Evolutionary conservation across 2,888 invertebrate genomes (phyloP).

Genomic region (Cistogaster globosa): DNA sequence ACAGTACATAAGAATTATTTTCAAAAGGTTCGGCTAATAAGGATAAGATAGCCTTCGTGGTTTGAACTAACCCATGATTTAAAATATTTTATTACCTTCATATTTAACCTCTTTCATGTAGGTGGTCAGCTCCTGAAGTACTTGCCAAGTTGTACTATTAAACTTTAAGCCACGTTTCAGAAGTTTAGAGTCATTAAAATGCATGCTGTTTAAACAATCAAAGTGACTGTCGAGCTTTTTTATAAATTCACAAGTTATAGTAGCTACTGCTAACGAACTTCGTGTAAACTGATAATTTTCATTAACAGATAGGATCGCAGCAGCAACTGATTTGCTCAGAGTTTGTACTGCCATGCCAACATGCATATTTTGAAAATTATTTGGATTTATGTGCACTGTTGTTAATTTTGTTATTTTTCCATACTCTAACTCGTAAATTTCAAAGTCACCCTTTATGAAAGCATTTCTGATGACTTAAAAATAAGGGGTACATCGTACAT

Average conservation of each 20-base stretch:
- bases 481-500: too few species aligned
- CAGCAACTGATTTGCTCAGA: conserved; percentile 9
- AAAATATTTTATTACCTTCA: too few species aligned
- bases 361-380: conserved; percentile 1
- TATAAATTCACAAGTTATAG: not conserved
- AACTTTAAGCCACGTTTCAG: too few species aligned
- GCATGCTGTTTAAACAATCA: not conserved
- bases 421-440: not conserved
- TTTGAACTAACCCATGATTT: too few species aligned
- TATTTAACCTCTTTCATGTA: too few species aligned
- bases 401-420: not conserved
- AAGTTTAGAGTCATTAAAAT: too few species aligned
- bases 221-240: not conserved
- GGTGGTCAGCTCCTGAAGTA: too few species aligned
- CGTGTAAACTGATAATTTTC: not conserved
- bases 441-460: not conserved
- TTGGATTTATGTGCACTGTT: not conserved
- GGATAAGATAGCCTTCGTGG: too few species aligned
- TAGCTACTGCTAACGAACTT: not conserved
- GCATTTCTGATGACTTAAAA: too few species aligned
- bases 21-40: too few species aligned
- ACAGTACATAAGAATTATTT: too few species aligned
- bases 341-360: conserved; percentile 16
- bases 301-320: not conserved
- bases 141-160: too few species aligned